Evolutionary conservation across 2,113 vertebrate genomes (phyloP).

Genomic region (Meles meles): DNA sequence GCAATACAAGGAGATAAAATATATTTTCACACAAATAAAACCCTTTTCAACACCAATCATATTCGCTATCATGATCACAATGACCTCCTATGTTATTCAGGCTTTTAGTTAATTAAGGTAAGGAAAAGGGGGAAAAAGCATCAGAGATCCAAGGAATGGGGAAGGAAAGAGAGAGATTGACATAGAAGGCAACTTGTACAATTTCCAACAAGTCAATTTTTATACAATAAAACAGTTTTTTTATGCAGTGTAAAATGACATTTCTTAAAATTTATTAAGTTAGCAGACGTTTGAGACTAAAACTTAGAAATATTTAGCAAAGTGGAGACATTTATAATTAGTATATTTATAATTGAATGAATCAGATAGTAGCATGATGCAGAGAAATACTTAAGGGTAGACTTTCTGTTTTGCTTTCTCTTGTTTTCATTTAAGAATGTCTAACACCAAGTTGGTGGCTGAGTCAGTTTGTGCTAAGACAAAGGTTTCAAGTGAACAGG

Average conservation of each 20-base stretch:
- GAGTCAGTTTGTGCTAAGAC: not conserved
- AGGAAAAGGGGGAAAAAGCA: not conserved
- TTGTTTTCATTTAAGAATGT: constrained; percentile 17
- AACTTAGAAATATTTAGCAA: not conserved
- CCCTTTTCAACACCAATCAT: not conserved
- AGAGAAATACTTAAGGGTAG: not conserved
- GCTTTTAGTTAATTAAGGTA: not conserved
- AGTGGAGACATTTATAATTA: not conserved
- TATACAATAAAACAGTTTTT: not conserved
- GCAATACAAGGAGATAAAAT: not conserved
- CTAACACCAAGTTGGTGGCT: not conserved
- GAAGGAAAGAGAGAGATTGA: not conserved
- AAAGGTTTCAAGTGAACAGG: not conserved
- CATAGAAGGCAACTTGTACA: not conserved
- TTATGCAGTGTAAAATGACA: not conserved
- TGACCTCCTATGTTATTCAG: not conserved
- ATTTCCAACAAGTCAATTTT: not conserved
- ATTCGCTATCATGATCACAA: not conserved
- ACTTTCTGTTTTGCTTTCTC: not conserved
- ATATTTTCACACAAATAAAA: not conserved
- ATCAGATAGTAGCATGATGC: not conserved
- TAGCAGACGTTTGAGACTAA: not conserved
- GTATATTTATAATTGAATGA: not conserved
- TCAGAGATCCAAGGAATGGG: not conserved
- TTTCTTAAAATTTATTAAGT: not conserved